Evolutionary conservation across 2,113 vertebrate species (phyloP), one percentile per base, ranked within the genome.

Genomic region (Seriola quinqueradiata): DNA sequence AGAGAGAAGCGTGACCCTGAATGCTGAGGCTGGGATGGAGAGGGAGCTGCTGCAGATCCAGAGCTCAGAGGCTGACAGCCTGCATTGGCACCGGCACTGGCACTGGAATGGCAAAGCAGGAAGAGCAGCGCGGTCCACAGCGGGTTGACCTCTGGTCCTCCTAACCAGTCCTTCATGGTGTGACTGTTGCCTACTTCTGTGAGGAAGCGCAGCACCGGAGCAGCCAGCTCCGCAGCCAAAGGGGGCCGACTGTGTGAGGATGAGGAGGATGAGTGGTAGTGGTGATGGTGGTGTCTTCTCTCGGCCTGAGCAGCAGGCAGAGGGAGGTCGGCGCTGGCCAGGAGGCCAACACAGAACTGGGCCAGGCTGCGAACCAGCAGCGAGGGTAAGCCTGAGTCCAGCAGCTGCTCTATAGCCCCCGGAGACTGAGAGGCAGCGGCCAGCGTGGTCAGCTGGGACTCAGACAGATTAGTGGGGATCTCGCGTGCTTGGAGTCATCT

Each of bases 81-180:
- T 8, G 71, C 38, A 6, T 44, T 87, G 66, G 79, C 67, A 11
- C 75, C 94, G 73, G 95, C 92, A 77, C 94, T 95, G 76, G 97
- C 96, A 77, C 96, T 98, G 92, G 97, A 98, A 91, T 99, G 98
- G 91, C 98, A 99, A 60, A 99, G 94, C 86, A 99, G 93, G 94
- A 99, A 99, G 66, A 99, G 94, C 94, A 99, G 96, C 16, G 98
- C 97, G 5, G 98, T 99, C 98, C 98, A 99, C 5, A 99, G 90
- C 0, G 97, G 97, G 90, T 98, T 99, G 66, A 99, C 98, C 92
- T 99, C 98, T 17, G 97, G 96, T 23, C 98, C 97, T 63, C 98
- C 98, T 10, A 99, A 93, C 98, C 98, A 99, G 89, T 99, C 98
- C 88, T 99, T 99, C 98, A 99, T 99, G 77, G 97, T 93, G 63